Conservation (phyloP, 2,888 invertebrate species). For the Leptodirus hochenwartii region DNA sequence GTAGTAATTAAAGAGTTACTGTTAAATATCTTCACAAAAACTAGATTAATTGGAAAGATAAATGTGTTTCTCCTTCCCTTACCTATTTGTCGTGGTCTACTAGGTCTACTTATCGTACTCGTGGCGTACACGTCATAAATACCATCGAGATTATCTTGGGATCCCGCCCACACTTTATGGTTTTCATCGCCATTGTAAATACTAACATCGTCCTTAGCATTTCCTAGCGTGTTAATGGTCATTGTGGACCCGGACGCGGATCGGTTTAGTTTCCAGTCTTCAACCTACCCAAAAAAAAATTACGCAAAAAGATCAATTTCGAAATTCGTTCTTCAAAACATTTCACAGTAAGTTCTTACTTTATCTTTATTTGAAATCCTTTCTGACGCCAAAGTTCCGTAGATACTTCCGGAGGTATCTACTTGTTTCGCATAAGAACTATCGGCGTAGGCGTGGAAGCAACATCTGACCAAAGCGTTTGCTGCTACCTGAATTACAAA, state of each 20-base stretch:
- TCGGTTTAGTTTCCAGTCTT: constrained; percentile 35
- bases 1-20: no score
- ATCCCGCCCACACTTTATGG: constrained; percentile 84
- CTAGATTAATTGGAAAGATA: no score
- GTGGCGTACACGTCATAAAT: constrained; percentile 46
- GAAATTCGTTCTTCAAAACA: background rate
- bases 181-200: constrained; percentile 84
- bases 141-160: constrained; percentile 52
- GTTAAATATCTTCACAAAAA: no score
- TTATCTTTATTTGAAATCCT: constrained; percentile 25
- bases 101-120: constrained; percentile 41
- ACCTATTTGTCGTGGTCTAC: constrained; percentile 68
- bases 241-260: constrained; percentile 39
- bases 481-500: no score
- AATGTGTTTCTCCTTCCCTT: no score
- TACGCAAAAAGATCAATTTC: constrained; percentile 1
- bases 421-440: constrained; percentile 79
- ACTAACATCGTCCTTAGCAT: constrained; percentile 57
- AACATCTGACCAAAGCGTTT: constrained; percentile 90
- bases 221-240: constrained; percentile 37
- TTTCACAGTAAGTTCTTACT: constrained; percentile 16
- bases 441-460: constrained; percentile 95
- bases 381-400: constrained; percentile 24
- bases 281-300: constrained; percentile 22
- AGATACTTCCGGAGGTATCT: constrained; percentile 35